Evolutionary conservation across 2,797 vertebrate species (phyloP).

Genomic region (Channallabes apus): DNA sequence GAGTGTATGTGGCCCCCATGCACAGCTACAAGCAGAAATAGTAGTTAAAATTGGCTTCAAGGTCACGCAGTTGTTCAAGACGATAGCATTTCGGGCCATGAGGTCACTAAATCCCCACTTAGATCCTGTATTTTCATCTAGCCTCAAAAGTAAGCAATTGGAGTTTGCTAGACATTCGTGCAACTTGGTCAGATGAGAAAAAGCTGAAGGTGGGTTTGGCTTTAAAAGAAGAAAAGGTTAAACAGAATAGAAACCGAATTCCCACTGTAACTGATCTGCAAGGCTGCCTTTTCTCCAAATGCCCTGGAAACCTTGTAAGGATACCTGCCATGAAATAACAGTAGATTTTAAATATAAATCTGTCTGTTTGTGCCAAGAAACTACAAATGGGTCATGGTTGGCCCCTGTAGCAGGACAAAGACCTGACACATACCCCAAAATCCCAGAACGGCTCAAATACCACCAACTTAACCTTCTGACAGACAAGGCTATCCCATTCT

Average conservation of each 20-base stretch:
- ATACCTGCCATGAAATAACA: not conserved
- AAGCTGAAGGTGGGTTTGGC: not conserved
- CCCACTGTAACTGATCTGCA: not conserved
- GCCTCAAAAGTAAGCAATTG: not conserved
- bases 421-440: not conserved
- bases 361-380: not conserved
- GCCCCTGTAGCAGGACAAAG: not conserved
- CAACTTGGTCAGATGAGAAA: not conserved
- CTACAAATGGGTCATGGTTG: too few species aligned
- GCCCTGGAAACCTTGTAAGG: not conserved
- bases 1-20: too few species aligned
- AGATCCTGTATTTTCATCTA: not conserved
- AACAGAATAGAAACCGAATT: not conserved
- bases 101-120: not conserved
- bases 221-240: not conserved
- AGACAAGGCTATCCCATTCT: not conserved
- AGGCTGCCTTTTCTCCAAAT: not conserved
- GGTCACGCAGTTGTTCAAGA: too few species aligned
- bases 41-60: too few species aligned
- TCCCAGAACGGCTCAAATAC: not conserved
- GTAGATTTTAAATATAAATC: not conserved
- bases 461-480: not conserved
- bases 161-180: not conserved
- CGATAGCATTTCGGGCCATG: not conserved
- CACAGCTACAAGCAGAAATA: too few species aligned